Evolutionary conservation across 2,113 vertebrate species (phyloP).

Genomic region (Poicephalus meyeri): DNA sequence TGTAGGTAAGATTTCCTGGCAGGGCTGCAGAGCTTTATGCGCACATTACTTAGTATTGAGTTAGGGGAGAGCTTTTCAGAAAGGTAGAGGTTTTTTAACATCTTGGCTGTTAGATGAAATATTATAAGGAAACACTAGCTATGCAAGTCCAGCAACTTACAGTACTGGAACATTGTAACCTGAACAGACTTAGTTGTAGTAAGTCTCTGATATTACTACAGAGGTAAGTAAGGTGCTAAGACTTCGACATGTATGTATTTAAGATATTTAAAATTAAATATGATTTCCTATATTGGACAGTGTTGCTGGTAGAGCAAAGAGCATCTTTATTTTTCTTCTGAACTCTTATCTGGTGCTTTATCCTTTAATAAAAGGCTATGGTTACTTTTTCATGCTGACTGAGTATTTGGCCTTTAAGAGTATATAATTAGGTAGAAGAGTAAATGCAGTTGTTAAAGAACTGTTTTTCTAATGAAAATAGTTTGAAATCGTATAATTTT

Average conservation of each 20-base stretch:
- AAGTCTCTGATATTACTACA: background rate
- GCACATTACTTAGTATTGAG: background rate
- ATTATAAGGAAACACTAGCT: background rate
- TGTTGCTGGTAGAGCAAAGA: slow-evolving; percentile 2
- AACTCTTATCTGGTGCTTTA: background rate
- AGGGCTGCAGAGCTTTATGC: background rate
- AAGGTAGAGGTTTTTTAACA: background rate
- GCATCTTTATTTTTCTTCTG: background rate
- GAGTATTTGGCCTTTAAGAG: slow-evolving; percentile 50
- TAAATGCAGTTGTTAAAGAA: slow-evolving; percentile 50
- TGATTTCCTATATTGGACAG: background rate
- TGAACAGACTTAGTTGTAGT: background rate
- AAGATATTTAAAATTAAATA: background rate
- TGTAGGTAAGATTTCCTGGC: background rate
- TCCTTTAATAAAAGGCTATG: slow-evolving; percentile 41
- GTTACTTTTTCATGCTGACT: slow-evolving; percentile 38
- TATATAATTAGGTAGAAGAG: slow-evolving; percentile 47
- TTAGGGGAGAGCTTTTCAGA: background rate
- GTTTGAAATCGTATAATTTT: slow-evolving; percentile 55
- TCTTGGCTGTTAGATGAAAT: background rate
- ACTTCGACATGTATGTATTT: background rate
- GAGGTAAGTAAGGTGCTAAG: background rate
- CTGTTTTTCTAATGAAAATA: slow-evolving; percentile 53
- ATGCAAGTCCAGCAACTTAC: background rate
- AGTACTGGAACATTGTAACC: background rate